Evolutionary conservation across 2,113 vertebrate species (phyloP).

Genomic region (Archocentrus centrarchus): DNA sequence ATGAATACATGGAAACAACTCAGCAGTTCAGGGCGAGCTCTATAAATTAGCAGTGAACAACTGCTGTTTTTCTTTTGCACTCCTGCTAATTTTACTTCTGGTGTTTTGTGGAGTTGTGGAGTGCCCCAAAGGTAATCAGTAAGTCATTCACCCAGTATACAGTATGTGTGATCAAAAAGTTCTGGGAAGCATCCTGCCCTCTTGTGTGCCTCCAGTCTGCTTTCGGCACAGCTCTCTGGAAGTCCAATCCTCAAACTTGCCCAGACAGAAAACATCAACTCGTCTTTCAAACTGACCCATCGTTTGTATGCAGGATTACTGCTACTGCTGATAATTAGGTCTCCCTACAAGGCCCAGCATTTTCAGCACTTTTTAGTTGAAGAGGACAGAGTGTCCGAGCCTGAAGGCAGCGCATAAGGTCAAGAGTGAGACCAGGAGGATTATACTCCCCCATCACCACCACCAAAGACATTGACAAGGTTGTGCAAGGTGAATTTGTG

Average conservation of each 20-base stretch:
- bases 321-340: neutral
- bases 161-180: neutral
- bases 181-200: neutral
- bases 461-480: neutral
- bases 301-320: neutral
- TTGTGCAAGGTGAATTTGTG: neutral
- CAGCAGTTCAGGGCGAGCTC: neutral
- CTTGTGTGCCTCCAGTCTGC: neutral
- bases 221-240: neutral
- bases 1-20: neutral
- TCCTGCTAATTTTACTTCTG: neutral
- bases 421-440: neutral
- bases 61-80: rapidly evolving
- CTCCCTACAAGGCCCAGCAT: neutral
- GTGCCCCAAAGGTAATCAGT: neutral
- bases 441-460: too few species aligned
- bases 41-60: neutral
- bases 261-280: neutral
- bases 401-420: neutral
- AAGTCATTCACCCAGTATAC: neutral
- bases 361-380: neutral
- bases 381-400: rapidly evolving
- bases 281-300: neutral
- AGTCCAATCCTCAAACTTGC: neutral
- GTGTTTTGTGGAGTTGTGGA: neutral